phyloP scores from a whole-genome alignment of 2,113 vertebrate genomes.

The Cairina moschata region DNA sequence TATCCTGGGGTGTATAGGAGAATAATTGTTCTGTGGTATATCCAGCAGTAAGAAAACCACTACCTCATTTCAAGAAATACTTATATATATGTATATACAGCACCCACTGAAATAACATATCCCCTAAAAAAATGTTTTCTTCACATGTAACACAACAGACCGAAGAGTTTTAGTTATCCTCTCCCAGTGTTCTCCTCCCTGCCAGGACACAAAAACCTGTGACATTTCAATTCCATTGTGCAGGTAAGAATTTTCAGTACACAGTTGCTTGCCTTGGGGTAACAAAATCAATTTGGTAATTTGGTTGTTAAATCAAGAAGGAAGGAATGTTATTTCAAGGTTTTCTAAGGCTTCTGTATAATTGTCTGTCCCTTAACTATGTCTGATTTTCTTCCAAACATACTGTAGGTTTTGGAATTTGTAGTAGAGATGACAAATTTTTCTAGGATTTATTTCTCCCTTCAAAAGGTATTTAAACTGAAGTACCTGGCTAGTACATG shows the following conservation, averaged over 20 bases:
- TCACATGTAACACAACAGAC: background rate
- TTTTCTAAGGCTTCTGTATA: background rate
- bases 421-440: background rate
- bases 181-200: background rate
- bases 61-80: background rate
- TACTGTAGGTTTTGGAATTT: background rate
- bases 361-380: background rate
- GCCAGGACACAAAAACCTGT: background rate
- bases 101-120: background rate
- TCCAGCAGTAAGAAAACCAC: background rate
- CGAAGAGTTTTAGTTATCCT: background rate
- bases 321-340: background rate
- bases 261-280: background rate
- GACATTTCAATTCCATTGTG: background rate
- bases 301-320: background rate
- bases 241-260: background rate
- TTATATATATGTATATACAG: background rate
- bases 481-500: background rate
- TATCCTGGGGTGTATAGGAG: background rate
- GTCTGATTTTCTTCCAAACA: background rate
- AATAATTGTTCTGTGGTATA: background rate
- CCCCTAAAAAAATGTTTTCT: background rate
- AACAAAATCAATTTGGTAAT: background rate
- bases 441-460: background rate
- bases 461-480: background rate